phyloP scores from a whole-genome alignment of 2,888 invertebrate species.

The Megaustenia siamemsis region DNA sequence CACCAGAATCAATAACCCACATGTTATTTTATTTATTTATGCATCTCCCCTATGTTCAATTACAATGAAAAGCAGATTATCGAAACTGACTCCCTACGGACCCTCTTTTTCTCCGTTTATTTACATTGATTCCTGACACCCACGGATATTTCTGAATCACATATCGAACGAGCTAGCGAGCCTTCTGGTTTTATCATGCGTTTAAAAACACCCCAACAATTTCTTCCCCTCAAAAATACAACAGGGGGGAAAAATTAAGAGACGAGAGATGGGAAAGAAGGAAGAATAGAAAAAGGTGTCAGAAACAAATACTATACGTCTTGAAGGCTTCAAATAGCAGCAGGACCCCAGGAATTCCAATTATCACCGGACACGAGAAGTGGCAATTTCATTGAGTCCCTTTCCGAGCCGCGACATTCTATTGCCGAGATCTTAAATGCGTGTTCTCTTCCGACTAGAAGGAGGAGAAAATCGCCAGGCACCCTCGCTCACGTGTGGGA shows the following conservation, averaged over 20 bases:
- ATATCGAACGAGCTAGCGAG: background rate
- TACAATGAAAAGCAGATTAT: conserved; percentile 37
- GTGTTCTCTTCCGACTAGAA: conserved; percentile 33
- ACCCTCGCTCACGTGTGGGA: conserved; percentile 14
- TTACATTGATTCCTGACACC: conserved; percentile 32
- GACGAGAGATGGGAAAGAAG: background rate
- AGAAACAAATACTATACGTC: conserved; percentile 40
- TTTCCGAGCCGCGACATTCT: conserved; percentile 40
- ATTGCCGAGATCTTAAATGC: conserved; percentile 46
- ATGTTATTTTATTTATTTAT: background rate
- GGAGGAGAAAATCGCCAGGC: conserved; percentile 11
- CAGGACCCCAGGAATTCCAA: conserved; percentile 48
- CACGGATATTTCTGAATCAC: background rate
- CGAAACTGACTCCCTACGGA: background rate
- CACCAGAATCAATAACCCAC: background rate
- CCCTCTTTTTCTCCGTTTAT: conserved; percentile 32
- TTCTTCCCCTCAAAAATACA: conserved; percentile 16
- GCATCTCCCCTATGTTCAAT: conserved; percentile 10
- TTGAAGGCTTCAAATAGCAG: conserved; percentile 37
- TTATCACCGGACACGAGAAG: conserved; percentile 55
- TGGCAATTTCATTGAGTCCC: conserved; percentile 53
- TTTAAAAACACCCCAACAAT: background rate
- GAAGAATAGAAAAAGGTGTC: background rate
- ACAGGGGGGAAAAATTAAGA: background rate
- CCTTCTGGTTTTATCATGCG: conserved; percentile 3